These are phyloP conservation scores for Chromobotia macracanthus DNA, from an alignment of 2,797 vertebrate genomes.

Conservation along the genomic window DNA sequence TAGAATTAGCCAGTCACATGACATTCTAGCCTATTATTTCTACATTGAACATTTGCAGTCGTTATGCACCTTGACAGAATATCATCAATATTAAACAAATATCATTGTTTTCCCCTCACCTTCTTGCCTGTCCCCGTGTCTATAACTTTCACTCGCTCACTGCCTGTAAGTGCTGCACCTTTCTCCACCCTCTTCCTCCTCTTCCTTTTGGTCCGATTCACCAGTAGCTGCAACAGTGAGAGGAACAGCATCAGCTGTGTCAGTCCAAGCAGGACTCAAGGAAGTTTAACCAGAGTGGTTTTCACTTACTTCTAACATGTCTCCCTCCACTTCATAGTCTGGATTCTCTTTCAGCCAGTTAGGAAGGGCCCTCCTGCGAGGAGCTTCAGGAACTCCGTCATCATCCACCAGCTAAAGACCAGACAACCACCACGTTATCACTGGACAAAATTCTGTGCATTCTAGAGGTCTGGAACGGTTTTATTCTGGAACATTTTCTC, in stretches of 20 bases:
- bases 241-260: background rate
- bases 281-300: background rate
- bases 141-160: constrained; percentile 83
- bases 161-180: constrained; percentile 76
- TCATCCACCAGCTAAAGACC: constrained; percentile 77
- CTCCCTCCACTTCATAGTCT: constrained; percentile 89
- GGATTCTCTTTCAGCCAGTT: constrained; percentile 91
- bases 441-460: too few species aligned
- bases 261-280: background rate
- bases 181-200: constrained; percentile 82
- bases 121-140: constrained; percentile 90
- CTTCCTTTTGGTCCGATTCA: constrained; percentile 89
- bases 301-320: constrained; percentile 85
- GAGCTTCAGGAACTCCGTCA: constrained; percentile 79
- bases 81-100: too few species aligned
- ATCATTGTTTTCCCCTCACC: constrained; percentile 72
- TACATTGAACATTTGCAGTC: too few species aligned
- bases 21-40: too few species aligned
- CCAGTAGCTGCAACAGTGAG: constrained; percentile 79
- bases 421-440: constrained; percentile 54
- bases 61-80: background rate
- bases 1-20: too few species aligned
- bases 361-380: constrained; percentile 86
- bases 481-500: too few species aligned
- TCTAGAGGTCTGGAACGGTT: too few species aligned